Evolutionary conservation across 2,888 invertebrate genomes (phyloP), one percentile per base, ranked within the genome.

Genomic region (Drosophila mettleri): DNA sequence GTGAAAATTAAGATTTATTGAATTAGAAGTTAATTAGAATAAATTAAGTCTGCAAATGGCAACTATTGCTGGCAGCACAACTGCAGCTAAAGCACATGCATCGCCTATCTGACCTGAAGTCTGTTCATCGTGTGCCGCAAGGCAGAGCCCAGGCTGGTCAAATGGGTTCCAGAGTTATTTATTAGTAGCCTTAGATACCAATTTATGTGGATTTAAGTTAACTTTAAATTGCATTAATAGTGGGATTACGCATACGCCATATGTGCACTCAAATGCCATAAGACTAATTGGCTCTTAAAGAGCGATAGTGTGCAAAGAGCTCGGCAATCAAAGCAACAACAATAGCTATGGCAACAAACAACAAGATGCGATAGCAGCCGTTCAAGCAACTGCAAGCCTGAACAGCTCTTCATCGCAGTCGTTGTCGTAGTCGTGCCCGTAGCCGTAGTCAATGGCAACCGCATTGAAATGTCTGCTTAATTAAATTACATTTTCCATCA

Each of bases 1-100:
- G 70, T 74, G 74, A 79, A 79, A 78, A 91, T 91, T 84, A 86
- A 90, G 90, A 91, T 91, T 91, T 91, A 91, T 91, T 91, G 10
- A 43, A 29, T 29, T 29, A 29, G 29, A 29, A 90, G 89, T 88
- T 90, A 89, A 91, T 91, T 91, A 90, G 90, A 90, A 91, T 89
- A 89, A 88, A 90, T 91, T 90, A 89, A 89, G 80, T 20, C 76
- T 82, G 83, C 77, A 88, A 81, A 80, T 65, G 38, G 27, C 46
- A 33, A 36, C 6, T 45, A 36, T 14, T 41, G 61, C 39, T n/a
- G 20, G 14, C 31, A 39, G 48, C 41, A 29, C 59, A 75, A 46
- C 54, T 65, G 58, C 73, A 74, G 34, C 58, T 59, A 57, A 60
- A 59, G 16, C 10, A 10, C 52, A 52, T n/a, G 20, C 39, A 48